Conservation (phyloP, 2,797 vertebrate species). For the Rhinogobio ventralis region DNA sequence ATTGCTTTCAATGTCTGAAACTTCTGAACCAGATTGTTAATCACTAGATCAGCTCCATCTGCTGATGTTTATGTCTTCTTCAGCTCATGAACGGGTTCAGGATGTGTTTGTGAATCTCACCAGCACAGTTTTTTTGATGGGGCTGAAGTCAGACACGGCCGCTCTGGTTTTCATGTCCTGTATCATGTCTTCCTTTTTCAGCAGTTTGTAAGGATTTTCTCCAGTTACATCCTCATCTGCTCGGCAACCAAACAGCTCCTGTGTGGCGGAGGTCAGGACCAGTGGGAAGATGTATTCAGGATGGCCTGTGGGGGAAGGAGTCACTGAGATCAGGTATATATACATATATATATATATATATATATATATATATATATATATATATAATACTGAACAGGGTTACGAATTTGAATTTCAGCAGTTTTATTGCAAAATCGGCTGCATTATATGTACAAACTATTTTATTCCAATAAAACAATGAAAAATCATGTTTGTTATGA, state of each 20-base stretch:
- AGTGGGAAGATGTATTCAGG: slow-evolving; percentile 88
- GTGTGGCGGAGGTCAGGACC: slow-evolving; percentile 88
- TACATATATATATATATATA: neutral
- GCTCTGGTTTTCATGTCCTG: slow-evolving; percentile 86
- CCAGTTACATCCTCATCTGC: slow-evolving; percentile 84
- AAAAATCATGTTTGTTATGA: too few species aligned
- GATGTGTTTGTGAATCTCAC: slow-evolving; percentile 70
- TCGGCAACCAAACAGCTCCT: slow-evolving; percentile 87
- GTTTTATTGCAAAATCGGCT: neutral
- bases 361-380: neutral
- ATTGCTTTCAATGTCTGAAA: too few species aligned
- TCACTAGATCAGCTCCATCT: neutral
- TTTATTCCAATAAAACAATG: too few species aligned
- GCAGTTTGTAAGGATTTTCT: slow-evolving; percentile 83
- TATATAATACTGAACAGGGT: neutral
- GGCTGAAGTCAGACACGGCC: slow-evolving; percentile 90
- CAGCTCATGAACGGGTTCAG: neutral
- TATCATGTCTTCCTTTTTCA: slow-evolving; percentile 88
- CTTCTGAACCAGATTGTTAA: neutral
- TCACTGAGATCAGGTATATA: neutral
- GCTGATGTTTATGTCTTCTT: neutral
- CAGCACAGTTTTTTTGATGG: slow-evolving; percentile 82
- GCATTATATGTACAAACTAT: neutral
- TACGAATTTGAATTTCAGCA: neutral
- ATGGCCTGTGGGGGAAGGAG: slow-evolving; percentile 73